Conservation (phyloP, 2,113 vertebrate genomes). For the Mesocricetus auratus region DNA sequence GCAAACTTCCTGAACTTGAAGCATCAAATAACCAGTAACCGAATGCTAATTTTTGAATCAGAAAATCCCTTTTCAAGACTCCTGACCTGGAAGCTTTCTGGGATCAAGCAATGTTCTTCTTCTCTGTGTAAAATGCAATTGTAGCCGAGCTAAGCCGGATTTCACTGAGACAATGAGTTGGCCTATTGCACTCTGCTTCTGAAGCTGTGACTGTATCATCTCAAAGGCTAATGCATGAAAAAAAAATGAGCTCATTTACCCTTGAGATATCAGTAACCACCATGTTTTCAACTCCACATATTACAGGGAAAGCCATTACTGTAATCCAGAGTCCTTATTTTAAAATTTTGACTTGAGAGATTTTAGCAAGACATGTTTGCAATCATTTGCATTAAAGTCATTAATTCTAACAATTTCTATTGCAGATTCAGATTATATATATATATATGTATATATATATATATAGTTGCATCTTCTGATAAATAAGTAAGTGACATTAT, state of each 20-base stretch:
- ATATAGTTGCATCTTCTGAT: background rate
- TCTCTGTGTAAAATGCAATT: background rate
- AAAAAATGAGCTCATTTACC: background rate
- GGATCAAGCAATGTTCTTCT: background rate
- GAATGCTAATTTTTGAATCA: background rate
- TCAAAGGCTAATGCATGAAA: constrained; percentile 3
- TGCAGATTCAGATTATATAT: background rate
- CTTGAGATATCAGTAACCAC: background rate
- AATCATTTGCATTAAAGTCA: background rate
- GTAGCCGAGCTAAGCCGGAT: background rate
- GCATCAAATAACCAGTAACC: background rate
- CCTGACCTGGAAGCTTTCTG: background rate
- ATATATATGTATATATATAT: no score
- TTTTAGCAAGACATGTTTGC: constrained; percentile 10
- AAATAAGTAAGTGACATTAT: background rate
- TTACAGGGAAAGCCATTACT: background rate
- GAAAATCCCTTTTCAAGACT: constrained; percentile 19
- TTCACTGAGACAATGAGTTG: background rate
- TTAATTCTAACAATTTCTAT: background rate
- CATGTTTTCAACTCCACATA: background rate
- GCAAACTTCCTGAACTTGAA: background rate
- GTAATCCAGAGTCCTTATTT: background rate
- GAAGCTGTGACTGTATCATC: background rate
- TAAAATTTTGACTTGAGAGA: background rate
- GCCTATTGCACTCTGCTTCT: constrained; percentile 13